Base-by-base conservation (phyloP, 2,888 invertebrate genomes). In the Actias luna region DNA sequence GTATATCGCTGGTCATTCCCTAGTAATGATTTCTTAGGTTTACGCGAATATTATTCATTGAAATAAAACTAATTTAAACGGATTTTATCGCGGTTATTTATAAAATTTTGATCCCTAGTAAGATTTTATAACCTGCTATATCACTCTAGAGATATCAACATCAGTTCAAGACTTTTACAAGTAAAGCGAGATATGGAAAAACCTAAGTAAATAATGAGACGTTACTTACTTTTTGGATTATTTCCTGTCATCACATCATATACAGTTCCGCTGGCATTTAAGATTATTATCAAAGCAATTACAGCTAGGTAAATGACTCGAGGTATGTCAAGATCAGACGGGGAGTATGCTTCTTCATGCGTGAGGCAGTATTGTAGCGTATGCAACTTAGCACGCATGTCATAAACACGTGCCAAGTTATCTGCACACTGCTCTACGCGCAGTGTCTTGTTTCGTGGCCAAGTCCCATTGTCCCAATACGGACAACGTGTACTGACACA, bases 241-340 rank as follows among this genome's bases (percentile, higher is more conserved):
- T 52, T 27, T 52, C 52, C 52, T 52, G 52, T 52, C 52, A 52
- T 52, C 14, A 52, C 5, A 27, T 52, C 52, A 27, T 52, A 52
- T 5, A 5, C 16, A 52, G 52, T 52, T 27, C 52, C 52, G 14
- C 27, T 12, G 25, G 18, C 18, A 16, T 52, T 52, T 25, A 52
- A 52, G 27, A 52, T 52, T 52, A 52, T 4, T 52, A 52, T 27
- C 27, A 25, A 52, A 14, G 27, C 12, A 12, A 52, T 52, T 3
- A 27, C 16, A 27, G 18, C 52, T 27, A 52, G 52, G 27, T 52
- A 52, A 14, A 52, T 52, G 16, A 52, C 8, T 27, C 27, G 52
- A 27, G 52, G 14, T 18, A 52, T 2, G 52, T 52, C 52, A 16
- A 27, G 52, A 16, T 16, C 27, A 52, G 14, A 16, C 16, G 25